Evolutionary conservation across 2,113 vertebrate species (phyloP).

Genomic region (Dendropsophus ebraccatus): DNA sequence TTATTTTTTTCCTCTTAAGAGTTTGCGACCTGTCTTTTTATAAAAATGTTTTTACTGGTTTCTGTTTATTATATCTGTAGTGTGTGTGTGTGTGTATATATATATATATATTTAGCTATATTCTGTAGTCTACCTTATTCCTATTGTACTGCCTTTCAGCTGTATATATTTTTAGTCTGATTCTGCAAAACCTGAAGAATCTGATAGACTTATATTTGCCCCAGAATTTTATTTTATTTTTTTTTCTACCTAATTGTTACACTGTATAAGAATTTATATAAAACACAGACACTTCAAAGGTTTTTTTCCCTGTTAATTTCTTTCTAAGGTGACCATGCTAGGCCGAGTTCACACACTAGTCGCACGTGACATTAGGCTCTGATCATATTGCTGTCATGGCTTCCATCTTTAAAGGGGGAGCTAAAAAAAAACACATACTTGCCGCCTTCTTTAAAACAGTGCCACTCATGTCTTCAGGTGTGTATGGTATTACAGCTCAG

Average conservation of each 20-base stretch:
- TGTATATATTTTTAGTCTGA: not conserved
- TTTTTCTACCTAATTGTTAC: slow-evolving; percentile 9
- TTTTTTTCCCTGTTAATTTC: not conserved
- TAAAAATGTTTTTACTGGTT: slow-evolving; percentile 20
- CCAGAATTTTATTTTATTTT: too few relatives aligned
- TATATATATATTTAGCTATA: not conserved
- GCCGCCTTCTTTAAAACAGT: too few relatives aligned
- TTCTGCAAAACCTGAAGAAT: not conserved
- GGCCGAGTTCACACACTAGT: not conserved
- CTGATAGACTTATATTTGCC: not conserved
- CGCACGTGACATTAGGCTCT: not conserved
- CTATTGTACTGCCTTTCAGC: slow-evolving; percentile 16
- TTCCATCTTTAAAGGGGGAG: not conserved
- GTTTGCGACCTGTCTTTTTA: slow-evolving; percentile 18
- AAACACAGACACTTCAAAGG: not conserved
- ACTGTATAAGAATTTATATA: slow-evolving; percentile 3
- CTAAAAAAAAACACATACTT: too few relatives aligned
- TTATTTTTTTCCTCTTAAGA: slow-evolving; percentile 18
- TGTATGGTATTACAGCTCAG: too few relatives aligned
- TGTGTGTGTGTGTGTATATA: not conserved
- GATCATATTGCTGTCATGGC: not conserved
- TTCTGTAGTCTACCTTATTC: slow-evolving; percentile 17
- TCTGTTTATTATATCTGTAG: not conserved
- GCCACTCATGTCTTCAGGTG: too few relatives aligned
- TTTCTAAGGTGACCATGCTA: not conserved